A percentile compares a stretch with the other conserved stretches of the same genome.
phyloP scores from a whole-genome alignment of 2,113 vertebrate species.

The Haemorhous mexicanus region DNA sequence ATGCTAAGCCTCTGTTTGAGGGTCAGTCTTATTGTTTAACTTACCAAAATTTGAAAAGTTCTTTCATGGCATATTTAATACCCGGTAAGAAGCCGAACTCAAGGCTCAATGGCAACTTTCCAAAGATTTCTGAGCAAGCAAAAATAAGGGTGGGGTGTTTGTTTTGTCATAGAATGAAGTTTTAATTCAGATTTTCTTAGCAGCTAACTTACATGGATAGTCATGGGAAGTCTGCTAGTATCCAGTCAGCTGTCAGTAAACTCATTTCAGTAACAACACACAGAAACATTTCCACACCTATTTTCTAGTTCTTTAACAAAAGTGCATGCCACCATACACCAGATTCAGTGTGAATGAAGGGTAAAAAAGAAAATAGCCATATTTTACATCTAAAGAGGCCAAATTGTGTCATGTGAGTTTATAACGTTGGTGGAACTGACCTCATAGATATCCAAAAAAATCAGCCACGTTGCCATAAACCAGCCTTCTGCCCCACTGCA shows the following conservation, averaged over 20 bases:
- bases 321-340: neutral
- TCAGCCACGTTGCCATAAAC: neutral
- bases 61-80: neutral
- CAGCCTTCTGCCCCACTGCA: neutral
- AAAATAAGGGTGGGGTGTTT: neutral
- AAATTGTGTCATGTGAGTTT: neutral
- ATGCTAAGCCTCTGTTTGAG: neutral
- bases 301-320: neutral
- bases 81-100: neutral
- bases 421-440: neutral
- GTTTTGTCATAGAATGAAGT: neutral
- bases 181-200: neutral
- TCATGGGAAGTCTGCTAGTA: rapidly evolving
- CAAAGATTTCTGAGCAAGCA: neutral
- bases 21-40: neutral
- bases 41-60: neutral
- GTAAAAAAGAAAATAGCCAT: neutral
- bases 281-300: neutral
- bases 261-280: neutral
- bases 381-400: neutral
- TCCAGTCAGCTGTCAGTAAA: neutral
- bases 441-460: rapidly evolving
- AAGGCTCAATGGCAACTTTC: neutral
- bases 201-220: neutral
- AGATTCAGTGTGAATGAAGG: neutral